phyloP scores from a whole-genome alignment of 2,797 vertebrate genomes.

The Otus scops region DNA sequence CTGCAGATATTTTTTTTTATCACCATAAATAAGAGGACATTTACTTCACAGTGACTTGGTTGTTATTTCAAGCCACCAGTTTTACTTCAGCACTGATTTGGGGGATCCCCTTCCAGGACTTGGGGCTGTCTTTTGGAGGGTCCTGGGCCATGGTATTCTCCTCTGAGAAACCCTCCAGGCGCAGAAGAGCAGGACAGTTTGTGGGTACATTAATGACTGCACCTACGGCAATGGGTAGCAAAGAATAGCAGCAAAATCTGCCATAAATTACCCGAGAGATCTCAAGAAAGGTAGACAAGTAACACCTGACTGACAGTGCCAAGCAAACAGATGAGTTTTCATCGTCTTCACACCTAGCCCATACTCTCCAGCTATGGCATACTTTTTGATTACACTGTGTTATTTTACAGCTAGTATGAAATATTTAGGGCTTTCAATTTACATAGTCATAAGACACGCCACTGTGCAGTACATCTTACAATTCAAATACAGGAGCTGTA shows the following conservation, averaged over 20 bases:
- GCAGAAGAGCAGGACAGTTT: neutral
- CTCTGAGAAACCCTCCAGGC: neutral
- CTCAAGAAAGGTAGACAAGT: neutral
- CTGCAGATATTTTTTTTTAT: neutral
- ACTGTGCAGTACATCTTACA: neutral
- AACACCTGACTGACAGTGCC: neutral
- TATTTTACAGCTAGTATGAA: slow-evolving; percentile 45
- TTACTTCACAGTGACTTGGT: neutral
- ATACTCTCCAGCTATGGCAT: neutral
- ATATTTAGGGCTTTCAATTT: slow-evolving; percentile 53
- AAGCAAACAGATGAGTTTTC: slow-evolving; percentile 19
- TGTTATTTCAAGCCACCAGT: neutral
- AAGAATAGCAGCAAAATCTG: neutral
- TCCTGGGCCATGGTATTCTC: neutral
- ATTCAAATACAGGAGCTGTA: neutral
- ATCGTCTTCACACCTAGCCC: neutral
- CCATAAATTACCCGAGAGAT: neutral
- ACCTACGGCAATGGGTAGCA: neutral
- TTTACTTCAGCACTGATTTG: neutral
- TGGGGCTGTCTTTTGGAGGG: accelerated
- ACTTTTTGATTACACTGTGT: slow-evolving; percentile 30
- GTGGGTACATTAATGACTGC: neutral
- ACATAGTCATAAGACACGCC: neutral
- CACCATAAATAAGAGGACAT: neutral
- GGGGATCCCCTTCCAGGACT: neutral